A percentile compares a stretch with the other conserved stretches of the same genome.
These are phyloP conservation scores for Acanthosepion pharaonis DNA, from an alignment of 2,888 invertebrate genomes.

Conservation along the genomic window DNA sequence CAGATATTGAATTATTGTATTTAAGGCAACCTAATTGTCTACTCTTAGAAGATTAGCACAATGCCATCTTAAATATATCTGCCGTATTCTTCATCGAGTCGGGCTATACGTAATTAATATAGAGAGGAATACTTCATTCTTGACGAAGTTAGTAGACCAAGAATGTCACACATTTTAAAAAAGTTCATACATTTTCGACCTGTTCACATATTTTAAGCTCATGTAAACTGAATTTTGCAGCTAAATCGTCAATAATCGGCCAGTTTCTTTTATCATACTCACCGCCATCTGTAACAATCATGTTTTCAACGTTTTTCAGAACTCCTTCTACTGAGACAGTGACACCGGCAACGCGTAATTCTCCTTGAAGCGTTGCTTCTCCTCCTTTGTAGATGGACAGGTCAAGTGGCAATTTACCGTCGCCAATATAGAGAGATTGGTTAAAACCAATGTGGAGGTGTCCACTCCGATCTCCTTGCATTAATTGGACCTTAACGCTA, in stretches of 20 bases:
- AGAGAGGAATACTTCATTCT: too few relatives aligned
- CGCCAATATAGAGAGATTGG: constrained; percentile 60
- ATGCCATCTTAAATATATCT: too few relatives aligned
- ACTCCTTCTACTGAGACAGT: constrained; percentile 60
- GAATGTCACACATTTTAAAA: neutral
- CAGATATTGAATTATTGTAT: too few relatives aligned
- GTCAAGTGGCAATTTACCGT: constrained; percentile 59
- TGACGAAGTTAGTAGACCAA: too few relatives aligned
- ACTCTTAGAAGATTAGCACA: too few relatives aligned
- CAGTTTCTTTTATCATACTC: neutral
- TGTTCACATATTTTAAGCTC: too few relatives aligned
- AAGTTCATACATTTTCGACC: too few relatives aligned
- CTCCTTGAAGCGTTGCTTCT: constrained; percentile 60
- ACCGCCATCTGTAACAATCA: constrained; percentile 66
- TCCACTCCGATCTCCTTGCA: constrained; percentile 60
- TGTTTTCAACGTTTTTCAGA: constrained; percentile 63
- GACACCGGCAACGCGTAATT: constrained; percentile 62
- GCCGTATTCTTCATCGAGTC: too few relatives aligned
- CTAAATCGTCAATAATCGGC: neutral
- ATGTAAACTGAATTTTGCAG: too few relatives aligned
- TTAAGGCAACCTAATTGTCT: too few relatives aligned
- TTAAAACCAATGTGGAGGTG: constrained; percentile 61
- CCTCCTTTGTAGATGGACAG: constrained; percentile 61
- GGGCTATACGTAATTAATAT: too few relatives aligned
- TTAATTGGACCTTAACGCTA: constrained; percentile 52